Conservation (phyloP, 2,113 vertebrate genomes). For the Eretmochelys imbricata region DNA sequence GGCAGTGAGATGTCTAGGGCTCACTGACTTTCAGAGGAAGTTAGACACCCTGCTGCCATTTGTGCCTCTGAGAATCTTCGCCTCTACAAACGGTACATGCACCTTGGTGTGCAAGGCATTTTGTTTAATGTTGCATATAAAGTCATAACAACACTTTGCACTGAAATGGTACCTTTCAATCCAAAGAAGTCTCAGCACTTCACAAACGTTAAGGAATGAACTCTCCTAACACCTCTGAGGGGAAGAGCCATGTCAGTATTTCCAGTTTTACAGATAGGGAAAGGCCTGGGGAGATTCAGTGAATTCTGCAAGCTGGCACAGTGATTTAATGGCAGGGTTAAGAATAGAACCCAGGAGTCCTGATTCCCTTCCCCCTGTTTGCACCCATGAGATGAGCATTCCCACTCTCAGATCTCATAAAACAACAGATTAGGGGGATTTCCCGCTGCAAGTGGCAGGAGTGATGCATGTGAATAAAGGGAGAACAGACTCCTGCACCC, state of each 20-base stretch:
- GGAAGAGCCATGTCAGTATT: neutral
- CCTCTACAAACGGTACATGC: neutral
- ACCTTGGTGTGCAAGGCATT: neutral
- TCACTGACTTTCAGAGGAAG: neutral
- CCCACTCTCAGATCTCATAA: neutral
- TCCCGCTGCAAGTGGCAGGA: neutral
- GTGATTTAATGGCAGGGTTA: neutral
- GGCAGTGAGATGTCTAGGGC: too few relatives aligned
- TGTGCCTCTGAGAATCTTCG: neutral
- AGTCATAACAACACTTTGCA: neutral
- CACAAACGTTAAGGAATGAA: neutral
- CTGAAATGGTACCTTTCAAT: neutral
- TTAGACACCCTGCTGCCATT: neutral
- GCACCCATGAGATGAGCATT: neutral
- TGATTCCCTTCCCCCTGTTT: neutral
- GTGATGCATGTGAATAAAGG: neutral
- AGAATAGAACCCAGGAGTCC: neutral
- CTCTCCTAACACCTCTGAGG: neutral
- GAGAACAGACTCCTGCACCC: neutral
- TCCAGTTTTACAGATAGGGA: neutral
- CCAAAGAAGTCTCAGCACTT: neutral
- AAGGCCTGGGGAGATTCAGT: neutral
- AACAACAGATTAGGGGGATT: neutral
- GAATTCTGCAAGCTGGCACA: neutral
- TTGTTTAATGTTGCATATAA: neutral